Conservation (phyloP, 2,113 vertebrate species). For the Castor canadensis region DNA sequence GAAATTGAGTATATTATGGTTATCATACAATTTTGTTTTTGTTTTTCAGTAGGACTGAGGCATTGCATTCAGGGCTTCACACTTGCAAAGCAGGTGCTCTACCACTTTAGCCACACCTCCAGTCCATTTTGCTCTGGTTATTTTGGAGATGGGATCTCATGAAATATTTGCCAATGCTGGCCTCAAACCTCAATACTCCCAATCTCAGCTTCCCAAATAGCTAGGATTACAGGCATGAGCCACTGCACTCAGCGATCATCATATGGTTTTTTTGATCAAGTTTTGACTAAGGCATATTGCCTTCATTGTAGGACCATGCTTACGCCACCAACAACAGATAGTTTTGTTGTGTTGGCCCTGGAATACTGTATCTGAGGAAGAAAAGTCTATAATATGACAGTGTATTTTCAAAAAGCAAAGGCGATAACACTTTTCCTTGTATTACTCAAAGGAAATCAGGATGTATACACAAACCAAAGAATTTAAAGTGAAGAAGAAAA, state of each 20-base stretch:
- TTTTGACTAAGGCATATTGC: not conserved
- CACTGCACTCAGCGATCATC: too few relatives aligned
- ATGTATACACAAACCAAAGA: not conserved
- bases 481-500: not conserved
- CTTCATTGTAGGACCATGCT: not conserved
- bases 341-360: not conserved
- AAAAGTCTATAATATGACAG: not conserved
- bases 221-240: too few relatives aligned
- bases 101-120: too few relatives aligned
- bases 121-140: too few relatives aligned
- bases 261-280: not conserved
- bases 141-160: too few relatives aligned
- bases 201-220: too few relatives aligned
- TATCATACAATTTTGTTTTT: not conserved
- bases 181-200: too few relatives aligned
- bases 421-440: not conserved
- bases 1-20: not conserved
- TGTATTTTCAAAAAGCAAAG: constrained; percentile 26
- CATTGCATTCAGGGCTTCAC: too few relatives aligned
- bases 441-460: not conserved
- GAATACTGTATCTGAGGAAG: not conserved
- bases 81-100: too few relatives aligned
- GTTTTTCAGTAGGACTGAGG: too few relatives aligned
- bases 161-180: too few relatives aligned
- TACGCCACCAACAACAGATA: not conserved